Conservation (phyloP, 2,888 invertebrate genomes). For the Fabriciana adippe region DNA sequence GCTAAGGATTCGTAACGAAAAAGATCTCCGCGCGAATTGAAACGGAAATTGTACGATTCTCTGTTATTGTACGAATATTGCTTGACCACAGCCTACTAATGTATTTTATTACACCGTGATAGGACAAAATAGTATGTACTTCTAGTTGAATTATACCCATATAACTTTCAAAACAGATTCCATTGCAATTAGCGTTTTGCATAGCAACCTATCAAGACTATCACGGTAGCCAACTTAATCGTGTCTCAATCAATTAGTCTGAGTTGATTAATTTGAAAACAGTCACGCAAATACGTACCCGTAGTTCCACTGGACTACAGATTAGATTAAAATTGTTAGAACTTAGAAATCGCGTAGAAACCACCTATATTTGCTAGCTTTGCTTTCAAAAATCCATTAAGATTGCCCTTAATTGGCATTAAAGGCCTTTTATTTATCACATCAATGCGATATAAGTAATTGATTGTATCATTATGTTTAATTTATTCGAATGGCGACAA, state of each 20-base stretch:
- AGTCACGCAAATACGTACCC: conserved; percentile 43
- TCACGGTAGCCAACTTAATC: conserved; percentile 42
- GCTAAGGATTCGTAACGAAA: too few relatives aligned
- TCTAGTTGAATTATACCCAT: neutral
- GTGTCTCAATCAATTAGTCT: conserved; percentile 47
- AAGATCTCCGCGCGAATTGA: too few relatives aligned
- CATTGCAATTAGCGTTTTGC: conserved; percentile 36
- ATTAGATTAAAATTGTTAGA: conserved; percentile 45
- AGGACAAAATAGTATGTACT: too few relatives aligned
- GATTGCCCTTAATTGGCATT: conserved; percentile 11
- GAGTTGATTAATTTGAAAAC: conserved; percentile 51
- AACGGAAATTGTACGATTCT: too few relatives aligned
- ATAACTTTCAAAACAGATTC: neutral
- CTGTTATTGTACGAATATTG: too few relatives aligned
- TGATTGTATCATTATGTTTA: neutral
- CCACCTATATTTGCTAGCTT: conserved; percentile 34
- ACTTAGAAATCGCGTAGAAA: conserved; percentile 37
- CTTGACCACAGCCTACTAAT: too few relatives aligned
- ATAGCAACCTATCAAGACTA: conserved; percentile 41
- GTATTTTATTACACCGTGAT: too few relatives aligned
- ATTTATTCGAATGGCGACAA: conserved; percentile 1
- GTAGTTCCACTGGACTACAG: conserved; percentile 40
- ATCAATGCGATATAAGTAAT: conserved; percentile 14
- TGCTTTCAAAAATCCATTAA: conserved; percentile 28
- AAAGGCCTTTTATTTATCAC: conserved; percentile 15